Evolutionary conservation across 2,888 invertebrate species (phyloP).

Genomic region (Falcaria lacertinaria): DNA sequence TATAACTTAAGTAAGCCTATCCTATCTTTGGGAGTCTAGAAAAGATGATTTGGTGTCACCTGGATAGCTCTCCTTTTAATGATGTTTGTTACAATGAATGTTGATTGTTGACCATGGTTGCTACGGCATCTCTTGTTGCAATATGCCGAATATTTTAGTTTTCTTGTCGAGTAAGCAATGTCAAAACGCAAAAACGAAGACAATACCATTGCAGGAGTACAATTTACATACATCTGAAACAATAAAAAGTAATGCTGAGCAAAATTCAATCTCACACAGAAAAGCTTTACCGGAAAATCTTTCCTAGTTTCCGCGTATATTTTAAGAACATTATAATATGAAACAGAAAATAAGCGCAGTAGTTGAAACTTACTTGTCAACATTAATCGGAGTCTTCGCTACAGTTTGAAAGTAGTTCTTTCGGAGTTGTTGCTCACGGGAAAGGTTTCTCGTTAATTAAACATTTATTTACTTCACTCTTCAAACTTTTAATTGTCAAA

Average conservation of each 20-base stretch:
- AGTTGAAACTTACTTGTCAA: constrained; percentile 7
- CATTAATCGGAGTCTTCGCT: constrained; percentile 15
- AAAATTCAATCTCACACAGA: neutral
- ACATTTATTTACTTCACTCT: constrained; percentile 47
- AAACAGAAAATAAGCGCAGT: constrained; percentile 4
- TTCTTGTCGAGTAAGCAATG: neutral
- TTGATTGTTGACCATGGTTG: neutral
- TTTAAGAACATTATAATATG: neutral
- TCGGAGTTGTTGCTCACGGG: constrained; percentile 32
- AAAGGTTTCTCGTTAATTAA: constrained; percentile 38
- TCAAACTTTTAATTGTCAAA: constrained; percentile 49
- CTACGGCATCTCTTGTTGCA: neutral
- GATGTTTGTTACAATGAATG: no score
- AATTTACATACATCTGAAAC: constrained; percentile 18
- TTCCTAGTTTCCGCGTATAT: neutral
- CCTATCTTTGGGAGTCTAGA: constrained; percentile 56
- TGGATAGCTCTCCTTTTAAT: constrained; percentile 24
- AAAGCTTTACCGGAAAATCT: neutral
- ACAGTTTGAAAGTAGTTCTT: constrained; percentile 15
- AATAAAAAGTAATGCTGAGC: constrained; percentile 12
- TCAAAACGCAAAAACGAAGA: neutral
- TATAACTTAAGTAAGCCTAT: constrained; percentile 34
- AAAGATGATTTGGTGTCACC: constrained; percentile 32
- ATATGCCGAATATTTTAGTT: neutral
- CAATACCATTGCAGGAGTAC: neutral